These are phyloP conservation scores for Tetanocera ferruginea DNA, from an alignment of 2,888 invertebrate genomes.

Conservation along the genomic window DNA sequence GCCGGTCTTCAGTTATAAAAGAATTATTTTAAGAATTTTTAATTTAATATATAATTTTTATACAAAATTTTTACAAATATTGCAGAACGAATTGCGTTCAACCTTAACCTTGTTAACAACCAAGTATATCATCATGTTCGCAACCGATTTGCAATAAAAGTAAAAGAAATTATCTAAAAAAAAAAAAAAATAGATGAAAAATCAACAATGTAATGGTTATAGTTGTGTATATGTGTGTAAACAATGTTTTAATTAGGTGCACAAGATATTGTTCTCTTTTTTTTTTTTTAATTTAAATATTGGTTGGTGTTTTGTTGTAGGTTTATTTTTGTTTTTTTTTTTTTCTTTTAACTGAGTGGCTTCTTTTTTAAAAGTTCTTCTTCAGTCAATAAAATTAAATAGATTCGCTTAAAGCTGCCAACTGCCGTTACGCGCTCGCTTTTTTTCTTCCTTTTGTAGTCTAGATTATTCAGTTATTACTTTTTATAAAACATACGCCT, in stretches of 20 bases:
- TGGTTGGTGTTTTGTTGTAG: neutral
- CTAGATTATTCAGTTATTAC: conserved; percentile 49
- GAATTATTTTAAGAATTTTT: conserved; percentile 26
- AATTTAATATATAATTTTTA: conserved; percentile 28
- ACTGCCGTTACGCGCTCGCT: neutral
- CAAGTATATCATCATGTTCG: neutral
- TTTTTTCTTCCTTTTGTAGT: conserved; percentile 1
- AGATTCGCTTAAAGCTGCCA: too few relatives aligned
- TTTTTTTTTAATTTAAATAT: conserved; percentile 4
- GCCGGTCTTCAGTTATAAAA: neutral
- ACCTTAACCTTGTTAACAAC: neutral
- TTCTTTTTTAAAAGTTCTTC: neutral
- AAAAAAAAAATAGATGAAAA: conserved; percentile 9
- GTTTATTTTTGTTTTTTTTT: neutral
- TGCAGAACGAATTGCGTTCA: conserved; percentile 3
- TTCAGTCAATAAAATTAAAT: too few relatives aligned
- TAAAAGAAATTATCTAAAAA: conserved; percentile 16
- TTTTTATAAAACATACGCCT: conserved; percentile 62
- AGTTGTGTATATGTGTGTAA: neutral
- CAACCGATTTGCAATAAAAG: conserved; percentile 5
- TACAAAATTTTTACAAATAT: conserved; percentile 25
- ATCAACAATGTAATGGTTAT: conserved; percentile 23
- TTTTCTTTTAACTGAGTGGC: neutral
- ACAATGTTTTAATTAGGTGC: neutral
- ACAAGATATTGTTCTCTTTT: neutral